Evolutionary conservation across 2,888 invertebrate genomes (phyloP), one percentile per base, ranked within the genome.

Genomic region (Polydrusus tereticollis): DNA sequence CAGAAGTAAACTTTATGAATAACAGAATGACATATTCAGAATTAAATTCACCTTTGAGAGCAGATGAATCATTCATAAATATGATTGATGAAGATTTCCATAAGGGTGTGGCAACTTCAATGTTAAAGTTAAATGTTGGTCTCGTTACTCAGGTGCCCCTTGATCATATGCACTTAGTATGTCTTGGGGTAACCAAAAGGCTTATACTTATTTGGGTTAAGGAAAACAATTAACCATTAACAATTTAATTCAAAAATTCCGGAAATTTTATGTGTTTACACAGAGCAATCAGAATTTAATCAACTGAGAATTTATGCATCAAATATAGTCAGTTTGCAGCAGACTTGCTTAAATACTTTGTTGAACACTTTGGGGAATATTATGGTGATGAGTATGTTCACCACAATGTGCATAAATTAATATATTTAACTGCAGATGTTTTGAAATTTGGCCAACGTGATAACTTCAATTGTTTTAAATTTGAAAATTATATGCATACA

Each of bases 71-170:
- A 41, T 74, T 72, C 65, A 57, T 43, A 45, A 41, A 7, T 12
- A 68, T 65, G 58, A 33, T 18, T 23, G 73, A 79, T 50, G 41
- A 21, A n/a, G 67, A 76, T 33, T 75, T 76, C 76, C 76, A 79
- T 63, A 73, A 7, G 26, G 26, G 26, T 26, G 7, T 26, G 16
- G 41, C n/a, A 16, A 45, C 45, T 45, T 20, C 45, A 14, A 18
- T 29, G n/a, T 59, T 66, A 18, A 75, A 76, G 58, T 77, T 76
- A 12, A 69, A 76, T 45, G 75, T 79, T 65, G 69, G 77, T 71
- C 75, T 79, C 69, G 69, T 80, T n/a, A 50, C 73, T 33, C 66
- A 75, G 23, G 64, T 80, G 43, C 76, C 77, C 2, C 47, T 78
- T 16, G 78, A 80, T 58, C 71, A 74, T 16, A 74, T 76, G 72